Evolutionary conservation across 2,888 invertebrate genomes (phyloP).

Genomic region (Temnothorax ravouxi): DNA sequence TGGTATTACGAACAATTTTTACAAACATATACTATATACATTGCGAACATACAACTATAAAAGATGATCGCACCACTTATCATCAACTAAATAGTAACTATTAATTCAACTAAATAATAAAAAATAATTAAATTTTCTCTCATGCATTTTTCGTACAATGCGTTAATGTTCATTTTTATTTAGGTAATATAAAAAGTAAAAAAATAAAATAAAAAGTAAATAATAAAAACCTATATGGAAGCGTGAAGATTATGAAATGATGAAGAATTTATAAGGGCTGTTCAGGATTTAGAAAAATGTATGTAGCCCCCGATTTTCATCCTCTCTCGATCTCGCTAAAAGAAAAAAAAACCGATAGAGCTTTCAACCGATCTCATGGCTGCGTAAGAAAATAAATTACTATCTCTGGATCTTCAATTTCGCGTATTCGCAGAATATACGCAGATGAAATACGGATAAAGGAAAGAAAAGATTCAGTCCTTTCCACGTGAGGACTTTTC

Average conservation of each 20-base stretch:
- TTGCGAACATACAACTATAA: constrained; percentile 3
- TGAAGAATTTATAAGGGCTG: background rate
- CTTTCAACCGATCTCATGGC: background rate
- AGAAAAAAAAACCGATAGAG: background rate
- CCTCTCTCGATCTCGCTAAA: background rate
- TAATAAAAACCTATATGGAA: background rate
- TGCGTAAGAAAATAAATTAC: constrained; percentile 42
- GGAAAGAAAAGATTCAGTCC: background rate
- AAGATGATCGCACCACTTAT: background rate
- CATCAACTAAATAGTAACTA: background rate
- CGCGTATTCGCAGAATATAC: constrained; percentile 22
- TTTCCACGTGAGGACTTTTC: constrained; percentile 38
- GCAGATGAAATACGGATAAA: constrained; percentile 32
- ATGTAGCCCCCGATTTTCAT: background rate
- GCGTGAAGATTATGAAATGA: background rate
- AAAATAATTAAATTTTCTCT: background rate
- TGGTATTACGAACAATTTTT: background rate
- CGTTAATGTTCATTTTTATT: background rate
- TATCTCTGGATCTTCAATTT: constrained; percentile 42
- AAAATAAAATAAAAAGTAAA: background rate
- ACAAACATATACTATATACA: too few species aligned
- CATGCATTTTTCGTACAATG: background rate
- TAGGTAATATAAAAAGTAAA: background rate
- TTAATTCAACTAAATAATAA: background rate
- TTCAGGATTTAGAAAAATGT: constrained; percentile 24